phyloP scores from a whole-genome alignment of 2,888 invertebrate genomes.

The Xiphydria camelus region DNA sequence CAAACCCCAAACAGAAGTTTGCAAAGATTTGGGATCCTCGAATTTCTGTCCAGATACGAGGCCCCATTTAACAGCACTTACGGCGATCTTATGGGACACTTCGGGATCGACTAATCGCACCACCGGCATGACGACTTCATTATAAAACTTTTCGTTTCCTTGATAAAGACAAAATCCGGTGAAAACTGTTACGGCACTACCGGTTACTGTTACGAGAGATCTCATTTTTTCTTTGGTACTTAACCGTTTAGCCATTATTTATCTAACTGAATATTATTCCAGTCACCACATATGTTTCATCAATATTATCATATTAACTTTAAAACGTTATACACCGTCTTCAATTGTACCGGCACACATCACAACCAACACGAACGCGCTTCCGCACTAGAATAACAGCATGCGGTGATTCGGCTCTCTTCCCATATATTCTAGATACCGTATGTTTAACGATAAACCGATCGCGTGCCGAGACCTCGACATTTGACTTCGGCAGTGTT shows the following conservation, averaged over 20 bases:
- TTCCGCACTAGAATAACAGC: too few relatives aligned
- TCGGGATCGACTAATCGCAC: constrained; percentile 77
- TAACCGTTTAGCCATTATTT: constrained; percentile 36
- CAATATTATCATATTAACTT: too few relatives aligned
- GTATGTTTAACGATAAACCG: too few relatives aligned
- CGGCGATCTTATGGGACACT: constrained; percentile 77
- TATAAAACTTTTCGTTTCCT: constrained; percentile 80
- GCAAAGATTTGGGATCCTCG: constrained; percentile 68
- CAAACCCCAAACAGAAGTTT: constrained; percentile 71
- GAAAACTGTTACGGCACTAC: constrained; percentile 69
- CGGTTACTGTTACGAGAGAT: constrained; percentile 67
- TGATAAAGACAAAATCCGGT: constrained; percentile 71
- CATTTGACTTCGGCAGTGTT: too few relatives aligned
- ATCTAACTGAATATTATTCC: too few relatives aligned
- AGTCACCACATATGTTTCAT: too few relatives aligned
- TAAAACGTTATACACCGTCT: too few relatives aligned
- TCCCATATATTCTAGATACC: too few relatives aligned
- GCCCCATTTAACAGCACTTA: constrained; percentile 76
- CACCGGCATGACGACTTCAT: constrained; percentile 71
- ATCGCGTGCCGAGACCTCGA: too few relatives aligned
- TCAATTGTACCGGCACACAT: too few relatives aligned
- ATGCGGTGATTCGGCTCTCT: too few relatives aligned
- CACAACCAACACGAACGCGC: too few relatives aligned
- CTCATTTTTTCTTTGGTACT: constrained; percentile 67
- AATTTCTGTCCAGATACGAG: constrained; percentile 66